Evolutionary conservation across 2,113 vertebrate species (phyloP).

Genomic region (Lagopus leucura): DNA sequence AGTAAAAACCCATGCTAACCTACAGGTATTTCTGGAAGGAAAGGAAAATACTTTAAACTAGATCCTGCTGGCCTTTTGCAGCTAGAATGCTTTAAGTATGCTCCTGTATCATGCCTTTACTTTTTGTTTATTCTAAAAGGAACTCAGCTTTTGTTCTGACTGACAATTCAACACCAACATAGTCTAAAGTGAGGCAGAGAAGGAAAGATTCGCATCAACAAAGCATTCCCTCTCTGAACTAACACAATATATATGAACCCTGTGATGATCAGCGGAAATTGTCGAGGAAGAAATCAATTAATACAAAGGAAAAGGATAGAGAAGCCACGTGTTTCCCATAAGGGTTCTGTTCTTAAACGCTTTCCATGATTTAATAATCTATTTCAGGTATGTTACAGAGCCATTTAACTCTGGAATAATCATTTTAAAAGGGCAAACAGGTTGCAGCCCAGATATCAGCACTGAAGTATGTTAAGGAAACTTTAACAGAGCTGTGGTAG

Average conservation of each 20-base stretch:
- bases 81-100: not conserved
- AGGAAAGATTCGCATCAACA: not conserved
- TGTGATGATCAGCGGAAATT: not conserved
- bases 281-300: not conserved
- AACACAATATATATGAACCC: no score
- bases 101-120: not conserved
- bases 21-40: not conserved
- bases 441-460: not conserved
- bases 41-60: not conserved
- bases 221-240: not conserved
- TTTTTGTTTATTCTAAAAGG: not conserved
- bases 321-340: not conserved
- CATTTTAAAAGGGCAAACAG: not conserved
- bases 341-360: not conserved
- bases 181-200: not conserved
- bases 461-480: not conserved
- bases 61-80: not conserved
- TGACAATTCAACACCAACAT: not conserved
- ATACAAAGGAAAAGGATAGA: not conserved
- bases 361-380: not conserved
- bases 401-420: not conserved
- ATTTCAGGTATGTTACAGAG: not conserved
- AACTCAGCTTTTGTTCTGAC: not conserved
- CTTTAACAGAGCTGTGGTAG: not conserved
- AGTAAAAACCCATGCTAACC: not conserved